Conservation (phyloP, 1,140 invertebrate species). For the Galleria mellonella region DNA sequence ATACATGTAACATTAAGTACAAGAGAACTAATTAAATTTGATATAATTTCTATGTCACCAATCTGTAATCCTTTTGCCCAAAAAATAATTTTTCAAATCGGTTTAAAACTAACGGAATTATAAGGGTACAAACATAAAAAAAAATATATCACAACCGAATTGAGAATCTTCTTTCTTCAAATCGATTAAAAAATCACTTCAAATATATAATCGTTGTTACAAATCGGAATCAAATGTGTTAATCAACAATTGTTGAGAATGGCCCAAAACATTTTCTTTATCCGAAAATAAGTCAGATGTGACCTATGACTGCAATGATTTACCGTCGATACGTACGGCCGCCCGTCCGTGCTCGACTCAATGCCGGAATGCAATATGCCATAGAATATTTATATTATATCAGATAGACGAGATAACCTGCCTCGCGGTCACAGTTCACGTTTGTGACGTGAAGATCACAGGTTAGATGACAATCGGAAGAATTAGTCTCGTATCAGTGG, state of each 20-base stretch:
- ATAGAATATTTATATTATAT: neutral
- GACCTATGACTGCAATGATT: conserved; percentile 43
- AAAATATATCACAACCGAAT: no score
- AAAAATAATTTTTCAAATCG: no score
- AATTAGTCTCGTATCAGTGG: neutral
- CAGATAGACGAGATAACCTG: neutral
- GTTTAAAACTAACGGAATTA: no score
- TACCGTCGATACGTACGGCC: conserved; percentile 28
- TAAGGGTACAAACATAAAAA: no score
- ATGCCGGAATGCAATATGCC: conserved; percentile 11
- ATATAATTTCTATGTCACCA: no score
- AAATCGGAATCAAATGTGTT: neutral
- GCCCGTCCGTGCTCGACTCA: conserved; percentile 20
- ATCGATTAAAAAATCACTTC: no score
- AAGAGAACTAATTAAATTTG: no score
- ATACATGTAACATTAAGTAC: no score
- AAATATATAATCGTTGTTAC: neutral
- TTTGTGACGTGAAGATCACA: neutral
- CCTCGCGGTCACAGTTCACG: neutral
- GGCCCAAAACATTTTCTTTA: conserved; percentile 15
- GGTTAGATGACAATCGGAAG: neutral
- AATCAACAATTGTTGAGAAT: conserved; percentile 9
- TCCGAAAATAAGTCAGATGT: conserved; percentile 27
- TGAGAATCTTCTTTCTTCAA: no score
- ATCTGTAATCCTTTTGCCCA: no score